Evolutionary conservation across 2,888 invertebrate species (phyloP).

Genomic region (Perdita meconis): DNA sequence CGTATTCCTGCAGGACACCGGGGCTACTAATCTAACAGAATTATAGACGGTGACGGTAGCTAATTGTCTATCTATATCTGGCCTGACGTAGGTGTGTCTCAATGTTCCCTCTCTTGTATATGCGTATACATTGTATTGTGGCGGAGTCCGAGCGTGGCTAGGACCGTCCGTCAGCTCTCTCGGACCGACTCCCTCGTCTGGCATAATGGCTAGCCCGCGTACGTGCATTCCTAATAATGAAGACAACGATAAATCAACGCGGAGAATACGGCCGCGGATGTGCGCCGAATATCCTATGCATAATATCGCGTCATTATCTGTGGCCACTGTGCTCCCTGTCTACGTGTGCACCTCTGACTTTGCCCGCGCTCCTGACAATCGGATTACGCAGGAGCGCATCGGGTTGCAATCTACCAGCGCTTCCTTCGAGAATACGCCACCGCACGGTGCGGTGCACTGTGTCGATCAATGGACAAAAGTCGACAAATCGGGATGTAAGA

Average conservation of each 20-base stretch:
- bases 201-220: conserved; percentile 79
- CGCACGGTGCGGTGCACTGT: no score
- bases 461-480: no score
- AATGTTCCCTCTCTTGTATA: conserved; percentile 79
- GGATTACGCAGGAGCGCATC: conserved; percentile 43
- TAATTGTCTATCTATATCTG: conserved; percentile 83
- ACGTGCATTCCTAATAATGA: conserved; percentile 84
- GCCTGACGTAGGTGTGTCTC: conserved; percentile 81
- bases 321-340: conserved; percentile 67
- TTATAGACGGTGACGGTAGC: conserved; percentile 82
- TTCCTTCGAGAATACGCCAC: conserved; percentile 42
- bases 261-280: conserved; percentile 84
- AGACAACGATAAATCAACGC: conserved; percentile 84
- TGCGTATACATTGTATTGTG: conserved; percentile 79
- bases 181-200: conserved; percentile 63
- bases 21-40: conserved; percentile 77
- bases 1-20: conserved; percentile 75
- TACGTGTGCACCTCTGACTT: conserved; percentile 68
- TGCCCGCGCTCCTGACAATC: conserved; percentile 52
- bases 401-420: conserved; percentile 6
- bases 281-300: conserved; percentile 84
- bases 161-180: conserved; percentile 79
- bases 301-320: conserved; percentile 84
- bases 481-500: no score
- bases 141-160: conserved; percentile 70